A percentile compares a stretch with the other conserved stretches of the same genome.
phyloP scores from a whole-genome alignment of 2,113 vertebrate genomes.

The Hyaena hyaena region DNA sequence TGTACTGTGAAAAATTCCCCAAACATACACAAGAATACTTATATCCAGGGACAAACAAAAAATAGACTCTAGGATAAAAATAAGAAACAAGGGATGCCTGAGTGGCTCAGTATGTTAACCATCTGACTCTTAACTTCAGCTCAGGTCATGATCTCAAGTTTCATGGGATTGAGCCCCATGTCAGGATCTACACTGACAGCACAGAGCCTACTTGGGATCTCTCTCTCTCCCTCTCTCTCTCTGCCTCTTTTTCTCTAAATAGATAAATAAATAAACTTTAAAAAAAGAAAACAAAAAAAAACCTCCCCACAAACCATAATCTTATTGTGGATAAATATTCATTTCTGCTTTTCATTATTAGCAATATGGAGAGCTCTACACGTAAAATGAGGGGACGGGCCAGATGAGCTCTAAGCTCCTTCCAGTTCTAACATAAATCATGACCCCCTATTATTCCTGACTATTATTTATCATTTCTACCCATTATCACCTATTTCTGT shows the following conservation, averaged over 20 bases:
- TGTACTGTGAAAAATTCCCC: background rate
- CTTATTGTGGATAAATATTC: slow-evolving; percentile 27
- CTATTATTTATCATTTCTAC: slow-evolving; percentile 34
- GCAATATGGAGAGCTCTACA: background rate
- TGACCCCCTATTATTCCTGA: background rate
- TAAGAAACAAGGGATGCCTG: background rate
- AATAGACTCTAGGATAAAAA: slow-evolving; percentile 12
- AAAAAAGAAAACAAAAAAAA: background rate
- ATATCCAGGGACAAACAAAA: background rate
- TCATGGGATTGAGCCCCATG: too few relatives aligned
- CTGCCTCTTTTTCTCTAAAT: too few relatives aligned
- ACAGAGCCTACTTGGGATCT: too few relatives aligned
- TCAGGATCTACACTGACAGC: too few relatives aligned
- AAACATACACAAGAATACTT: background rate
- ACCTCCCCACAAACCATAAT: background rate
- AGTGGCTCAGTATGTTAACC: too few relatives aligned
- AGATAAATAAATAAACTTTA: too few relatives aligned
- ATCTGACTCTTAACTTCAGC: too few relatives aligned
- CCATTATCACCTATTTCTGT: slow-evolving; percentile 58
- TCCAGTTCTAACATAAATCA: slow-evolving; percentile 22
- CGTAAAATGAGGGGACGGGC: background rate
- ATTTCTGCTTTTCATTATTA: background rate
- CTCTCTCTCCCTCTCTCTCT: too few relatives aligned
- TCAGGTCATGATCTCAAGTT: too few relatives aligned
- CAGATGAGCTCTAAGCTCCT: background rate